Base-by-base conservation (phyloP, 2,113 vertebrate species). In the Cnemophilus loriae region DNA sequence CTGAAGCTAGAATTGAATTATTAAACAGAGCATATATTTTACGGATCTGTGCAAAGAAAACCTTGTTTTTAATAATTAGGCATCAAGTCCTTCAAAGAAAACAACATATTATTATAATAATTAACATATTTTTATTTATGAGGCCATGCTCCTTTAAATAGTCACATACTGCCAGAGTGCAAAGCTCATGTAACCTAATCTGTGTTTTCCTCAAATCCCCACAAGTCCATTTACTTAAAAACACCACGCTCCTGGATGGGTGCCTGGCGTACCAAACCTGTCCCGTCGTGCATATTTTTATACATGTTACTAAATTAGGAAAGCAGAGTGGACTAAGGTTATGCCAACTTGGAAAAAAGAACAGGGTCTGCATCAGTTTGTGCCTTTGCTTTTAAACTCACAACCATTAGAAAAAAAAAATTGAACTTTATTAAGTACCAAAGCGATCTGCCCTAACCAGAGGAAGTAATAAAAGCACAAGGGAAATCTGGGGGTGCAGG, bases 221-320 rank as follows among this genome's bases (percentile, higher is more conserved):
- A 97, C 91, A 92, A 90, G 98, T 97, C 96, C 97, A 97, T 97
- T 98, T 98, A 97, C 98, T 98, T 97, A 97, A 97, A 98, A 98
- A 97, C 97, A 93, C 95, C 92, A 90, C 78, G 67, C 94, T 98
- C 94, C 98, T 99, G 99, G 98, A 99, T 94, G 94, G 96, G 96
- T 94, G 98, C 98, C 98, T 98, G 96, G 98, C 98, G 98, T 98
- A 98, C 98, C 98, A 98, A 98, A 98, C 98, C 98, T 98, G 98
- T 95, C 98, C 98, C 93, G 97, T 98, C 97, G 98, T 89, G 97
- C 98, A 98, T 98, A 98, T 99, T 98, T 99, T 99, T 98, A 99
- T 97, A 97, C 97, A 85, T 98, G 98, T 99, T 99, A 99, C 99
- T 99, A 99, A 99, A 99, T 99, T 99, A 99, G 98, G 98, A 99